Evolutionary conservation across 2,888 invertebrate species (phyloP).

Genomic region (Apamea crenata): DNA sequence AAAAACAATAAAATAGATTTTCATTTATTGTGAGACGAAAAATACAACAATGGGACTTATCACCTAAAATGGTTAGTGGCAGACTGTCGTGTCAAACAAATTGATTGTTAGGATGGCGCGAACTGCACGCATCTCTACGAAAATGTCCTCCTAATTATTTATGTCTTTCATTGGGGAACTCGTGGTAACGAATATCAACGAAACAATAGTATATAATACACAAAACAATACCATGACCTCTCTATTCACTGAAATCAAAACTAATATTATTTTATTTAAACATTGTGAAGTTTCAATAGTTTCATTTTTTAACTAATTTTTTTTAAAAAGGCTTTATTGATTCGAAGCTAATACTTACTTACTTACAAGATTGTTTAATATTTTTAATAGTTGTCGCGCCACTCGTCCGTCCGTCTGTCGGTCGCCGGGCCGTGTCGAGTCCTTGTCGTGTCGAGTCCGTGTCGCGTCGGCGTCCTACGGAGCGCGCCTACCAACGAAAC

Average conservation of each 20-base stretch:
- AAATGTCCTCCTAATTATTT: conserved; percentile 83
- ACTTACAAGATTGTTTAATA: conserved; percentile 90
- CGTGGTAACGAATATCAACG: conserved; percentile 89
- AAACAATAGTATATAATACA: conserved; percentile 84
- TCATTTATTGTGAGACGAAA: conserved; percentile 91
- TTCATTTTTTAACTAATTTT: conserved; percentile 87
- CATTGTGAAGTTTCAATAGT: conserved; percentile 88
- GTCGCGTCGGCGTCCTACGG: conserved; percentile 65
- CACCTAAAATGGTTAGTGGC: conserved; percentile 90
- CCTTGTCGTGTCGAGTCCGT: conserved; percentile 57
- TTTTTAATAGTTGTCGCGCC: conserved; percentile 85
- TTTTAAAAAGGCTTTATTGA: conserved; percentile 90
- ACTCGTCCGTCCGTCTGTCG: conserved; percentile 68
- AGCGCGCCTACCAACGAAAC: conserved; percentile 79
- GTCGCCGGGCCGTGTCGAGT: conserved; percentile 55
- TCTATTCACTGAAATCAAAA: conserved; percentile 88
- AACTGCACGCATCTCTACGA: conserved; percentile 62
- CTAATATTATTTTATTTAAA: conserved; percentile 86
- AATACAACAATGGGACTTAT: conserved; percentile 91
- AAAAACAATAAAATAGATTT: conserved; percentile 91
- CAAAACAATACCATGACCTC: conserved; percentile 86
- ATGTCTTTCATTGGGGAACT: conserved; percentile 90
- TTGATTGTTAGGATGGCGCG: conserved; percentile 75
- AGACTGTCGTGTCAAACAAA: conserved; percentile 89
- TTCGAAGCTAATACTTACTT: conserved; percentile 90